Conservation (phyloP, 2,113 vertebrate genomes). For the Pachypanchax playfairii region DNA sequence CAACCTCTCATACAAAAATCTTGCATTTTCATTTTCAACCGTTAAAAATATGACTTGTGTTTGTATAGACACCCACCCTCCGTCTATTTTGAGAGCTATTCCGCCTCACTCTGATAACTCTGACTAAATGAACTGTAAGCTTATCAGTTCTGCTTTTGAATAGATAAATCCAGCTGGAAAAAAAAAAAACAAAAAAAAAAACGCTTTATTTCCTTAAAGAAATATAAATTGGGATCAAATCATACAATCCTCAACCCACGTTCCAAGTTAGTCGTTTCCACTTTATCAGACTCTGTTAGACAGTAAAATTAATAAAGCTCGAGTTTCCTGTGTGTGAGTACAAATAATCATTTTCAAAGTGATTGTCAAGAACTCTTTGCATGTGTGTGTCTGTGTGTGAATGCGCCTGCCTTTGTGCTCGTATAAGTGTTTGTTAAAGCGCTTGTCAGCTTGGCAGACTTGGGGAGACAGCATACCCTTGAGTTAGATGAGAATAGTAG, state of each 20-base stretch:
- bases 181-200: conserved; percentile 7
- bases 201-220: conserved; percentile 31
- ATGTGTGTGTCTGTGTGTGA: conserved; percentile 1
- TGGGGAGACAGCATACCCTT: conserved; percentile 54
- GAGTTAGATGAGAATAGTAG: conserved; percentile 67
- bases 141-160: conserved; percentile 27
- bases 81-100: conserved; percentile 10
- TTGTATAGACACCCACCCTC: conserved; percentile 2
- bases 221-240: conserved; percentile 31
- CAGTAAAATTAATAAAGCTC: conserved; percentile 33
- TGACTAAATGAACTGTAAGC: conserved; percentile 19
- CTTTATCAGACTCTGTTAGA: conserved; percentile 41
- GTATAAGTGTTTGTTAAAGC: conserved; percentile 24
- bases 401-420: background rate
- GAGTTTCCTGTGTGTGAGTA: conserved; percentile 1
- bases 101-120: conserved; percentile 5
- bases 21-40: background rate
- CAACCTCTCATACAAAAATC: conserved; percentile 12
- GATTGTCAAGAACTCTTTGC: background rate
- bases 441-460: conserved; percentile 50
- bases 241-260: background rate
- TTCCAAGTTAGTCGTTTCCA: conserved; percentile 20
- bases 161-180: conserved; percentile 10
- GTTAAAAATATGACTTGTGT: background rate
- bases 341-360: conserved; percentile 14